Base-by-base conservation (phyloP, 1,140 invertebrate species). In the Drosophila ambigua region DNA sequence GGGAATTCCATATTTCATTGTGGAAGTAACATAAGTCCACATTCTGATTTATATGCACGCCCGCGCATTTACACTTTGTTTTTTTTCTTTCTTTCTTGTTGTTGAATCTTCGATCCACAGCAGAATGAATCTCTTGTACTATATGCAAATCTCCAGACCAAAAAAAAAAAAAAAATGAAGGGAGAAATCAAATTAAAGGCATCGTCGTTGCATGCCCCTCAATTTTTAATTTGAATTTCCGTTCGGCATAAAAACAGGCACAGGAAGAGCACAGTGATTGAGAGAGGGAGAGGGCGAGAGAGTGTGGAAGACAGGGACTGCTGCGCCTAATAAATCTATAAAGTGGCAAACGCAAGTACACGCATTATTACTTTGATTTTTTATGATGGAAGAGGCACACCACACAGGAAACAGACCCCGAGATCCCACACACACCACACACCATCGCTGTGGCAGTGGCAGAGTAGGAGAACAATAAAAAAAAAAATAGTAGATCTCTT, bases 21-120 rank as follows among this genome's bases (percentile, higher is more conserved):
- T 76, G 54, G 63, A 15, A 71, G 52, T 45, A 59, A 66, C 72
- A 79, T 89, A 88, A 88, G 85, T 85, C 77, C 74, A 80, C 82
- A 89, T 66, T 89, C 81, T 89, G 85, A 89, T 90, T 89, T 89
- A 89, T 89, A 83, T 85, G 80, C 85, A 90, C 85, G 85, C 85
- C 85, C 85, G 85, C 85, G 81, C 82, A 67, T 64, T 79, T 67
- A 75, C 35, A 43, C 2, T 55, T 39, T 62, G 31, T 45, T 61
- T 31, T 16, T 31, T 16, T 11, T 44, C 11, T 50, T 67, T 54
- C 39, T 59, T 48, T 62, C 13, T n/a, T 20, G 13, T 8, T 43
- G 54, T 24, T 16, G 60, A 44, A 43, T 74, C 50, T 83, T 83
- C 71, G 62, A 78, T 83, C 48, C 39, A 23, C 50, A 26, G 26